These are phyloP conservation scores for Hydrotaea cyrtoneurina DNA, from an alignment of 2,888 invertebrate genomes.

Conservation along the genomic window DNA sequence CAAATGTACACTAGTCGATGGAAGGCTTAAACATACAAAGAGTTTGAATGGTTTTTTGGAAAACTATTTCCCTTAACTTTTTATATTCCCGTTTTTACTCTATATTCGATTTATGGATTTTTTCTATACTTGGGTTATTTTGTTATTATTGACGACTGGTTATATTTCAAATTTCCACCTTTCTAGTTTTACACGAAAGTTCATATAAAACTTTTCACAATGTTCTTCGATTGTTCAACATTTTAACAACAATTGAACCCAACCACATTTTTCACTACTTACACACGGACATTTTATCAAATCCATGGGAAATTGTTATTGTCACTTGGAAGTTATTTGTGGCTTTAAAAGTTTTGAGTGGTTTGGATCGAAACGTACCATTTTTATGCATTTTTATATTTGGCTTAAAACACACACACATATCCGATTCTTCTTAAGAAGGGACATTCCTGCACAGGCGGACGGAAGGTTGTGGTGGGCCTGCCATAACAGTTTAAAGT, in stretches of 20 bases:
- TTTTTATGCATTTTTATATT: slow-evolving; percentile 13
- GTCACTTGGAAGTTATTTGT: slow-evolving; percentile 24
- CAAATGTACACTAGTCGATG: too few species aligned
- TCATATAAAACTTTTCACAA: not conserved
- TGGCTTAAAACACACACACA: not conserved
- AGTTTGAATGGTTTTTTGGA: too few species aligned
- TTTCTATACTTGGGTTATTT: too few species aligned
- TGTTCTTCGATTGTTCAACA: not conserved
- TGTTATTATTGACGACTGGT: too few species aligned
- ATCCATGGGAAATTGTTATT: slow-evolving; percentile 18
- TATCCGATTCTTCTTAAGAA: not conserved
- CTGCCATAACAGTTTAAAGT: too few species aligned
- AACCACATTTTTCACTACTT: slow-evolving; percentile 4
- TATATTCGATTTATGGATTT: too few species aligned
- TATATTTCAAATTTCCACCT: not conserved
- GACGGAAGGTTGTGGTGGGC: too few species aligned
- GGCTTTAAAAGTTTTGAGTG: not conserved
- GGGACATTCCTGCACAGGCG: too few species aligned
- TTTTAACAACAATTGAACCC: not conserved
- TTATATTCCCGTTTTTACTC: too few species aligned
- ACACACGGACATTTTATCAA: not conserved
- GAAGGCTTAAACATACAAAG: too few species aligned
- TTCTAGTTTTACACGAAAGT: slow-evolving; percentile 6
- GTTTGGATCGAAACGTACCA: slow-evolving; percentile 1
- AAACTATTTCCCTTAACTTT: too few species aligned